Evolutionary conservation across 1,140 invertebrate species (phyloP).

Genomic region (Apis laboriosa): DNA sequence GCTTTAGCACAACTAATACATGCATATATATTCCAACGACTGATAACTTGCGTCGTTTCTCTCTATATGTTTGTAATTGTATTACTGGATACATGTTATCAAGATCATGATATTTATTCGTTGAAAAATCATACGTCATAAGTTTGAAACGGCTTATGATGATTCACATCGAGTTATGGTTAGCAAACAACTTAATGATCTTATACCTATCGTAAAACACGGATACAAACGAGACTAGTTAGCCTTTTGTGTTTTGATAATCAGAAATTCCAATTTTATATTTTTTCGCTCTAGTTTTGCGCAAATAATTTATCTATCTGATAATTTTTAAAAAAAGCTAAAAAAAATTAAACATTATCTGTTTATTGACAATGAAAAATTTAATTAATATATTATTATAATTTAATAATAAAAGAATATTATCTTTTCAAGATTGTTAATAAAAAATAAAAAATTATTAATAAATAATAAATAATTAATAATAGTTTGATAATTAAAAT

Average conservation of each 20-base stretch:
- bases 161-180: not conserved
- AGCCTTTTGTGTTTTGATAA: not conserved
- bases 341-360: not conserved
- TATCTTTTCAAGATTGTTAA: no score
- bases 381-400: no score
- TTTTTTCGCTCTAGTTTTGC: not conserved
- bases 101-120: slow-evolving; percentile 1
- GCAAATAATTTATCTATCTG: not conserved
- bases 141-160: not conserved
- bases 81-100: not conserved
- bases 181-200: not conserved
- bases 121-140: not conserved
- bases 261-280: not conserved
- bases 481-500: no score
- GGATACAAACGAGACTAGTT: not conserved
- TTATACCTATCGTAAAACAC: not conserved
- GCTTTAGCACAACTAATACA: not conserved
- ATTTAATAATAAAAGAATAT: no score
- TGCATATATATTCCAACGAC: not conserved
- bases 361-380: not conserved
- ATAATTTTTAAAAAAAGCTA: slow-evolving; percentile 1
- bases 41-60: slow-evolving; percentile 5
- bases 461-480: not conserved
- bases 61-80: not conserved
- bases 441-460: not conserved